A percentile compares a stretch with the other conserved stretches of the same genome.
These are phyloP conservation scores for Temnopleurus reevesii DNA, from an alignment of 53 echinoderm and acorn worm genomes.

Conservation along the genomic window DNA sequence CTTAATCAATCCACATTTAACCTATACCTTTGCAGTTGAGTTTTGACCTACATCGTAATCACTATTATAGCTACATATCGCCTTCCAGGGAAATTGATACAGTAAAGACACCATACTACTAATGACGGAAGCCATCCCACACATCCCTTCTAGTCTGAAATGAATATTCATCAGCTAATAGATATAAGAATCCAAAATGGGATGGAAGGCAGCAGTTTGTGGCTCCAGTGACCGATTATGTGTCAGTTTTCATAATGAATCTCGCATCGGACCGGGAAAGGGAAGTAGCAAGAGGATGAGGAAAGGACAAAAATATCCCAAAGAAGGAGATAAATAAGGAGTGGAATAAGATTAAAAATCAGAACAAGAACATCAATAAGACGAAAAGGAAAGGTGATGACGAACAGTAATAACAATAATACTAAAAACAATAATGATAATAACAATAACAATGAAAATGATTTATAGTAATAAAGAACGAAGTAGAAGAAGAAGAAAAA, in stretches of 20 bases:
- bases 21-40: background rate
- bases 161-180: slow-evolving; percentile 1
- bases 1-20: no score
- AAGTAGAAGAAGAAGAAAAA: no score
- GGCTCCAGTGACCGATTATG: background rate
- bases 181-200: background rate
- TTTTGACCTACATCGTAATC: background rate
- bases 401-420: no score
- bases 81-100: background rate
- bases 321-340: no score
- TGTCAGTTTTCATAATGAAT: slow-evolving; percentile 8
- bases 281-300: background rate
- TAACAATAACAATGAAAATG: no score
- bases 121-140: background rate
- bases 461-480: no score
- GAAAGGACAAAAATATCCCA: no score
- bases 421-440: no score
- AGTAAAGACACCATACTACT: background rate
- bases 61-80: background rate
- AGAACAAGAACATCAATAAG: no score
- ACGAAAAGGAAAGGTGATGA: no score
- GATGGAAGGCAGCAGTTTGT: background rate
- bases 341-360: background rate
- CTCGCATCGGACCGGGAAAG: background rate
- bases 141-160: background rate